Percentiles rank a stretch among this genome's conserved stretches.
Conservation (phyloP, 1,140 invertebrate species). For the Heliconius hewitsoni region DNA sequence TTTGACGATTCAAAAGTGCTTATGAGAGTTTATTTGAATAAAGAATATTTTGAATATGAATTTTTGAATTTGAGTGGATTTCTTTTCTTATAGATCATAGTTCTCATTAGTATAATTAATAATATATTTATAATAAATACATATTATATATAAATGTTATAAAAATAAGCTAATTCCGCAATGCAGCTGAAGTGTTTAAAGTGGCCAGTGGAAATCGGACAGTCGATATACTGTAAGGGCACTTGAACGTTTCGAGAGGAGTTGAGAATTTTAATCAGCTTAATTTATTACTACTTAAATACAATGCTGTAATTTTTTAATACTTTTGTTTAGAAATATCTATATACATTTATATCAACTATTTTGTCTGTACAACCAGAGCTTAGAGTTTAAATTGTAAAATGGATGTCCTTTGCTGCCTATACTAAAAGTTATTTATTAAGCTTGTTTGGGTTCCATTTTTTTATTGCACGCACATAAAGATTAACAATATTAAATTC, state of each 20-base stretch:
- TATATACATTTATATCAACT: too few relatives aligned
- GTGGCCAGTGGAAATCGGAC: constrained; percentile 7
- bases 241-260: constrained; percentile 5
- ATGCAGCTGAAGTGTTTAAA: constrained; percentile 23
- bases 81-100: too few relatives aligned
- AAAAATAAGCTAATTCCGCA: constrained; percentile 16
- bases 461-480: too few relatives aligned
- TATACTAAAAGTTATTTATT: too few relatives aligned
- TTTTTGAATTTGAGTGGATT: too few relatives aligned
- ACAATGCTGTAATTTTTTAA: neutral
- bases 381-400: neutral
- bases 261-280: constrained; percentile 9
- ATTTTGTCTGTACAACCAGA: neutral
- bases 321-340: neutral
- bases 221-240: constrained; percentile 11
- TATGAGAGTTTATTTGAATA: too few relatives aligned
- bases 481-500: too few relatives aligned
- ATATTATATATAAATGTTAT: neutral
- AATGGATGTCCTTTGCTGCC: neutral
- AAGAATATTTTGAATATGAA: too few relatives aligned
- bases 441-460: too few relatives aligned
- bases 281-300: neutral
- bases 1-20: too few relatives aligned
- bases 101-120: too few relatives aligned
- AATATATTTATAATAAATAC: neutral